Base-by-base conservation (phyloP, 2,113 vertebrate genomes). In the Serranochromis macrocephalus region DNA sequence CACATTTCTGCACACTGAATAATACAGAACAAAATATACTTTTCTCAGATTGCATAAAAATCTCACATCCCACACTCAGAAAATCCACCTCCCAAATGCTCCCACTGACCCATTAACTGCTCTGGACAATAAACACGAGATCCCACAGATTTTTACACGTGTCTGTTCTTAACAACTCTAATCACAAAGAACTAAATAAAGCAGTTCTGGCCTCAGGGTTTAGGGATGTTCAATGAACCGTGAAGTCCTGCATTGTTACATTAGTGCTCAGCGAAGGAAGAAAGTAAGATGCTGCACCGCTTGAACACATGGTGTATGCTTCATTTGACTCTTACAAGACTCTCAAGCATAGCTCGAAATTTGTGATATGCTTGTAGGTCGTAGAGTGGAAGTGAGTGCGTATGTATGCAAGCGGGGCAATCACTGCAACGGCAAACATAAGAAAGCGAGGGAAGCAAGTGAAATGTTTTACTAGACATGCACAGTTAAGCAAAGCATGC, bases 221-320 rank as follows among this genome's bases (percentile, higher is more conserved):
- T 29, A 16, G 55, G 57, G 86, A 84, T 86, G 82, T 66, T 92
- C 91, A 91, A 79, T 94, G 89, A 93, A 92, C 88, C 85, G 26
- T 93, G 85, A 90, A 88, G 92, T 92, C 85, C 91, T 83, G 54
- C 90, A 91, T 94, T 93, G 94, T 95, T 95, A 92, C 92, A 92
- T 93, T 81, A 86, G 87, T 75, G 87, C 87, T 92, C 81, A 58
- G 91, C 53, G 88, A 88, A 88, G 86, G 91, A 90, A 85, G 88
- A 85, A 83, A 87, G 63, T 80, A 80, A 87, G 83, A 91, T 5
- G 24, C 80, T 40, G 63, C 47, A 17, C 71, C 42, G 58, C 85
- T 79, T 82, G 61, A 90, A 81, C 13, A 16, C 49, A 33, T n/a
- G 47, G 68, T 68, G 71, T 57, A 24, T 54, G 80, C 71, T 88